phyloP scores from a whole-genome alignment of 2,113 vertebrate genomes.

The Willisornis vidua region DNA sequence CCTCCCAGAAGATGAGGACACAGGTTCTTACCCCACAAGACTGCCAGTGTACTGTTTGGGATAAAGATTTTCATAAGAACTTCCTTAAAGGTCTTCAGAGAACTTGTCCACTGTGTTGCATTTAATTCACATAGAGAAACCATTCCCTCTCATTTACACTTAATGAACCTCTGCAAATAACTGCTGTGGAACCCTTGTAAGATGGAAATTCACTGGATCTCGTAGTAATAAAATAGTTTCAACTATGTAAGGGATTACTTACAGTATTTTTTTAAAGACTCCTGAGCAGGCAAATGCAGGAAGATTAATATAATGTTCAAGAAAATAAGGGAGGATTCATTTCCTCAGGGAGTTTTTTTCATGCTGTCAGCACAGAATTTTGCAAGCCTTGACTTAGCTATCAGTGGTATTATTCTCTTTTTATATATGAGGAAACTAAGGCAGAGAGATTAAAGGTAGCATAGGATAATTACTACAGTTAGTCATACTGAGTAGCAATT shows the following conservation, averaged over 20 bases:
- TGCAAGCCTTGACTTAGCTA: background rate
- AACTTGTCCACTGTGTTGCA: rapidly evolving
- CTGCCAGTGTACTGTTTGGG: background rate
- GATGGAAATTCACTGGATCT: background rate
- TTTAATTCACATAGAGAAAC: background rate
- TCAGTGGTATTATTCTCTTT: background rate
- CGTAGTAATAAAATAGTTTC: background rate
- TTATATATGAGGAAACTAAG: background rate
- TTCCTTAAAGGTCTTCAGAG: background rate
- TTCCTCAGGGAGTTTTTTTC: background rate
- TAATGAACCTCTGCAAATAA: background rate
- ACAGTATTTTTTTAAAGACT: background rate
- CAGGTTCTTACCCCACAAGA: background rate
- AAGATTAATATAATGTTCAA: background rate
- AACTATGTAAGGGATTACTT: background rate
- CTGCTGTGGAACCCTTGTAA: background rate
- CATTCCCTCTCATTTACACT: background rate
- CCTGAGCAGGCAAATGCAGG: background rate
- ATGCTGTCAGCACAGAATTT: background rate
- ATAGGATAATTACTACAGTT: background rate
- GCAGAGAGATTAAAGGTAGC: background rate
- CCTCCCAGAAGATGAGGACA: background rate
- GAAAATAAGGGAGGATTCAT: background rate
- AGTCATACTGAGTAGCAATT: background rate
- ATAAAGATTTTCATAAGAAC: background rate